A percentile compares a stretch with the other conserved stretches of the same genome.
Evolutionary conservation across 2,113 vertebrate species (phyloP).

Genomic region (Daphoenositta chrysoptera): DNA sequence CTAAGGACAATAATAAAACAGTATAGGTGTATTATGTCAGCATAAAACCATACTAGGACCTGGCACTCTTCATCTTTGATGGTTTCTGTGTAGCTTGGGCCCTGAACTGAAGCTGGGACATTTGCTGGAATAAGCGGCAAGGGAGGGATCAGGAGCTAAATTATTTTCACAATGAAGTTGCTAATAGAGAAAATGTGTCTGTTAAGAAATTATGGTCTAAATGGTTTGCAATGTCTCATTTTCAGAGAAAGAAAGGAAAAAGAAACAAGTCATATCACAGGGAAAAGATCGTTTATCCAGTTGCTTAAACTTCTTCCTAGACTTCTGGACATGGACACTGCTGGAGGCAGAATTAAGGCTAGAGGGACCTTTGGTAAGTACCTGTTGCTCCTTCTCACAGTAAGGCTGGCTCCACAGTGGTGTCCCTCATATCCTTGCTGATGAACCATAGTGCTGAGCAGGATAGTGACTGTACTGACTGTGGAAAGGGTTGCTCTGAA

Average conservation of each 20-base stretch:
- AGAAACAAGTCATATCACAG: neutral
- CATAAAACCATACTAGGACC: neutral
- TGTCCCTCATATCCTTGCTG: neutral
- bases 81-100: neutral
- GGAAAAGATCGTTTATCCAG: neutral
- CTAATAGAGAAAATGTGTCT: neutral
- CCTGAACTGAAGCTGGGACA: neutral
- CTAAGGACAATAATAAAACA: neutral
- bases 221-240: neutral
- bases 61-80: neutral
- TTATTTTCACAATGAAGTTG: neutral
- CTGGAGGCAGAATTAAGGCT: neutral
- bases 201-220: neutral
- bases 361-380: neutral
- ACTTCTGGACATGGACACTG: neutral
- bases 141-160: neutral
- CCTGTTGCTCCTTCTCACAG: accelerated
- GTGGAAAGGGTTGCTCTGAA: neutral
- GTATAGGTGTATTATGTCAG: neutral
- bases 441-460: neutral
- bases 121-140: neutral
- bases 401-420: neutral
- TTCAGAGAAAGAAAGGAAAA: neutral
- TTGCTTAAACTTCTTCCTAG: neutral
- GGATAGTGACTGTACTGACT: neutral